Conservation (phyloP, 1,140 invertebrate genomes). For the Andricus grossulariae region DNA sequence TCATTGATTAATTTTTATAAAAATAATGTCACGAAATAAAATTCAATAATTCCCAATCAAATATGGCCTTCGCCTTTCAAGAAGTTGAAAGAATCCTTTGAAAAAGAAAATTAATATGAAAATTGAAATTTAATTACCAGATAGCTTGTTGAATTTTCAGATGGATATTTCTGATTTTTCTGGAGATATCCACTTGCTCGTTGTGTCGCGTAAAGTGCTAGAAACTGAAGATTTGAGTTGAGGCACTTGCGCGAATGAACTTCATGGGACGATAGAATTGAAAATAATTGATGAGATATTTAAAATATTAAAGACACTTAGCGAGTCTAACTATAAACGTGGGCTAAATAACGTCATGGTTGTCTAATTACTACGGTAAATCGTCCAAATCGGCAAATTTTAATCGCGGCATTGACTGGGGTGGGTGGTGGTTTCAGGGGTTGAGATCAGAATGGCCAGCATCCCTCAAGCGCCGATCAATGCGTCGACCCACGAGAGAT, state of each 20-base stretch:
- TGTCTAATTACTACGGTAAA: slow-evolving; percentile 45
- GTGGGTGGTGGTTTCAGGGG: slow-evolving; percentile 58
- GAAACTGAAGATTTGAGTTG: slow-evolving; percentile 45
- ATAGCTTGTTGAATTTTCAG: neutral
- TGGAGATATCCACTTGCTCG: slow-evolving; percentile 36
- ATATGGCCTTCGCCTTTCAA: slow-evolving; percentile 12
- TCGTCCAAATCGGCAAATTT: slow-evolving; percentile 45
- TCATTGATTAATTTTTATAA: too few species aligned
- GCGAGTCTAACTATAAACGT: slow-evolving; percentile 44
- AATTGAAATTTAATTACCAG: neutral
- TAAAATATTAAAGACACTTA: slow-evolving; percentile 33
- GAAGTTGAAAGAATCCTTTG: neutral
- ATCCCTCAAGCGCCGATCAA: slow-evolving; percentile 58
- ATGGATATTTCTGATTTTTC: neutral
- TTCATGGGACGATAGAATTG: slow-evolving; percentile 41
- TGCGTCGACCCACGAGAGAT: slow-evolving; percentile 47
- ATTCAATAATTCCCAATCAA: slow-evolving; percentile 3
- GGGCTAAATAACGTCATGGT: slow-evolving; percentile 45
- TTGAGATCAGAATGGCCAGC: slow-evolving; percentile 59
- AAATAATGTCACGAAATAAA: neutral
- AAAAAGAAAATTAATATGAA: neutral
- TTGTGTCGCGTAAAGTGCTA: slow-evolving; percentile 15
- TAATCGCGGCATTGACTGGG: slow-evolving; percentile 57
- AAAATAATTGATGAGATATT: neutral
- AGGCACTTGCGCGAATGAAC: slow-evolving; percentile 54